Evolutionary conservation across 1,140 invertebrate species (phyloP).

Genomic region (Oryctes rhinoceros): DNA sequence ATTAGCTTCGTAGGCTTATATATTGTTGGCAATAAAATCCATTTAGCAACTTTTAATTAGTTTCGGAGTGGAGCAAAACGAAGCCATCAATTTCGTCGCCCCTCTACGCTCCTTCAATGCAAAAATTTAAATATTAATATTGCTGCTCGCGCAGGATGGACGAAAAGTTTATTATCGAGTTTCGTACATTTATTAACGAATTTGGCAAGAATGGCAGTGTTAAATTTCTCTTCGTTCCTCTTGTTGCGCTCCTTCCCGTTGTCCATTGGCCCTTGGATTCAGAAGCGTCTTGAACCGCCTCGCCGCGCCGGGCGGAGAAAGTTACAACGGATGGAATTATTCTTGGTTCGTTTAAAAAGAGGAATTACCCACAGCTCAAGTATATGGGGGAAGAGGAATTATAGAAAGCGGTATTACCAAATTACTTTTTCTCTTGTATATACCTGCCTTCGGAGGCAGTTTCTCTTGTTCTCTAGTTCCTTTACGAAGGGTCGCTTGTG

Average conservation of each 20-base stretch:
- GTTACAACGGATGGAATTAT: not conserved
- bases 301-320: not conserved
- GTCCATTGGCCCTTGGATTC: not conserved
- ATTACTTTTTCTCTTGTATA: conserved; percentile 36
- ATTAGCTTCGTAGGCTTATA: not conserved
- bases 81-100: not conserved
- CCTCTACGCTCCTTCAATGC: not conserved
- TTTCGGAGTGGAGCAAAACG: not conserved
- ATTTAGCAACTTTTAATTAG: conserved; percentile 24
- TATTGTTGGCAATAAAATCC: conserved; percentile 22
- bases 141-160: not conserved
- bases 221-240: not conserved
- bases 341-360: conserved; percentile 29
- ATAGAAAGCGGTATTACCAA: conserved; percentile 34
- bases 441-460: not conserved
- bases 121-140: conserved; percentile 33
- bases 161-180: conserved; percentile 12
- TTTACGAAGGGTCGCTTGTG: not conserved
- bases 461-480: conserved; percentile 22
- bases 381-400: conserved; percentile 6
- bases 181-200: conserved; percentile 37
- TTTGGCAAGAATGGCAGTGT: conserved; percentile 13
- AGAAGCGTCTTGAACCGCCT: not conserved
- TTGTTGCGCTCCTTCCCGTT: not conserved
- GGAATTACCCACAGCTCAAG: conserved; percentile 8